phyloP scores from a whole-genome alignment of 2,113 vertebrate species.

The Ochotona curzoniae region DNA sequence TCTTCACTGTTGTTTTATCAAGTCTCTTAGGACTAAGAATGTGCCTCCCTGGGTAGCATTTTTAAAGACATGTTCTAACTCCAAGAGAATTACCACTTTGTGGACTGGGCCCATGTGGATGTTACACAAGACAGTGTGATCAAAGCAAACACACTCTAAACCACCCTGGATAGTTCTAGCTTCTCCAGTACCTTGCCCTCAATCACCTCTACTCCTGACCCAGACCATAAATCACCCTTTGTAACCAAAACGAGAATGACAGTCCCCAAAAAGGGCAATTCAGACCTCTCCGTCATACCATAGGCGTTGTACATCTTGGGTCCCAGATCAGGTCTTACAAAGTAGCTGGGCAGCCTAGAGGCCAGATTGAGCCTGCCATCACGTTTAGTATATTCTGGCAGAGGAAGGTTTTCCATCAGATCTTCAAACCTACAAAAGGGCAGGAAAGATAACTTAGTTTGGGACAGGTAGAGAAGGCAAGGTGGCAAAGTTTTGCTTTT shows the following conservation, averaged over 20 bases:
- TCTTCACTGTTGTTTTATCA: conserved; percentile 28
- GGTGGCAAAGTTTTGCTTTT: neutral
- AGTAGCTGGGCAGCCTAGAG: conserved; percentile 97
- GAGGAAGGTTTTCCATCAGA: conserved; percentile 98
- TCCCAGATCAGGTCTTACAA: conserved; percentile 97
- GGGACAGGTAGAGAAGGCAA: neutral
- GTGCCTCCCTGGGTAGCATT: conserved; percentile 26
- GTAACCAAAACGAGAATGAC: neutral
- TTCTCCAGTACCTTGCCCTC: neutral
- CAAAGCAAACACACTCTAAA: conserved; percentile 45
- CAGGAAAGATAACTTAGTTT: conserved; percentile 63
- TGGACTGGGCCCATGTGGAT: neutral
- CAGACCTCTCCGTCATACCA: conserved; percentile 87
- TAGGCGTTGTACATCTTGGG: conserved; percentile 99
- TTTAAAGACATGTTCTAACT: conserved; percentile 47
- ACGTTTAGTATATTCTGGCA: conserved; percentile 99
- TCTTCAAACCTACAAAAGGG: conserved; percentile 92
- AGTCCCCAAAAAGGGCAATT: conserved; percentile 2
- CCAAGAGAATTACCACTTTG: neutral
- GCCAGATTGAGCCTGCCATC: conserved; percentile 98
- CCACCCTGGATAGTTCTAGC: neutral
- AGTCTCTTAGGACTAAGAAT: conserved; percentile 46
- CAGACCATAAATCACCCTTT: neutral
- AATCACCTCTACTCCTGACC: neutral
- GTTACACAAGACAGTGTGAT: neutral